Evolutionary conservation across 1,140 invertebrate species (phyloP).

Genomic region (Pseudobourletiella spinata): DNA sequence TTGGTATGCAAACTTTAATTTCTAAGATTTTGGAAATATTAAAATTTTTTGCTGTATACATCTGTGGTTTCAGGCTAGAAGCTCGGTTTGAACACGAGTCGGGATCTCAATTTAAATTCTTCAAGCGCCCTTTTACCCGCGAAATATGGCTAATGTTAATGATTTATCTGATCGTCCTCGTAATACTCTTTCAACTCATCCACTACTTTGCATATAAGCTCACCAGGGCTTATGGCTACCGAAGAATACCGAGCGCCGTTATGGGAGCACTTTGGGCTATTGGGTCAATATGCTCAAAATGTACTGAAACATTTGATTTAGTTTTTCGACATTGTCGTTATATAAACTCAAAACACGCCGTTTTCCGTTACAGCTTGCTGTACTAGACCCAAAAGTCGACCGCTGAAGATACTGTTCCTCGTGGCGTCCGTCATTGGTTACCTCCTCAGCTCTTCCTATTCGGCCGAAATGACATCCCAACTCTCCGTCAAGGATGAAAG

Average conservation of each 20-base stretch:
- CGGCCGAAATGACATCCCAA: neutral
- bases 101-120: neutral
- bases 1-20: neutral
- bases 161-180: neutral
- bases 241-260: too few species aligned
- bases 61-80: neutral
- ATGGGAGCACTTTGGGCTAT: too few species aligned
- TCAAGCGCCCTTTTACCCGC: neutral
- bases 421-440: neutral
- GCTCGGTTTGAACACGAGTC: neutral
- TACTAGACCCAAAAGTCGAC: too few species aligned
- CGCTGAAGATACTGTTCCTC: neutral
- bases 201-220: too few species aligned
- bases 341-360: neutral
- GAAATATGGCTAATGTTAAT: neutral
- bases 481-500: neutral
- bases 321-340: neutral
- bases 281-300: too few species aligned
- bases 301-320: neutral
- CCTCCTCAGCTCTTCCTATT: neutral
- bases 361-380: neutral
- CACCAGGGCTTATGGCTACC: too few species aligned
- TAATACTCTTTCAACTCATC: too few species aligned
- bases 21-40: neutral
- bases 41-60: neutral